These are phyloP conservation scores for Anaspis maculata DNA, from an alignment of 2,888 invertebrate species.

Conservation along the genomic window DNA sequence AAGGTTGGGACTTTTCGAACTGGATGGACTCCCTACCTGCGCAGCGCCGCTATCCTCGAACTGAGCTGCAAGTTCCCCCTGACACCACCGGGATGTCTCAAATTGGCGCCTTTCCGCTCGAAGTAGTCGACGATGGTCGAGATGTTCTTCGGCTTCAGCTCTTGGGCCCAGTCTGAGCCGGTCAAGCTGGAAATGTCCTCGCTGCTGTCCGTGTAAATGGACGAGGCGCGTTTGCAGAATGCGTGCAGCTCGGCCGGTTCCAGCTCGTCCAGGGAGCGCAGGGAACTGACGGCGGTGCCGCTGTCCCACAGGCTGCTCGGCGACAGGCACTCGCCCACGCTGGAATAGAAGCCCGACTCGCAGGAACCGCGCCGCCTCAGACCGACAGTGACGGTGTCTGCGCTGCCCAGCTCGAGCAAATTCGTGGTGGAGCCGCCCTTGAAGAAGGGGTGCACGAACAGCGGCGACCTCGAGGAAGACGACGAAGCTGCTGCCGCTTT, in stretches of 20 bases:
- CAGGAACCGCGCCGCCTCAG: constrained; percentile 73
- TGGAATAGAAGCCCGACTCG: constrained; percentile 85
- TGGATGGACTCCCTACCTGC: no score
- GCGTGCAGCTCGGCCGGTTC: constrained; percentile 51
- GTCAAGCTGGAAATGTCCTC: constrained; percentile 77
- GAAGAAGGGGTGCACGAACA: constrained; percentile 50
- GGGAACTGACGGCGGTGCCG: constrained; percentile 49
- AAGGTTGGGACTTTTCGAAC: no score
- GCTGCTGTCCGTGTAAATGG: constrained; percentile 80
- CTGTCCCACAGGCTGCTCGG: constrained; percentile 47
- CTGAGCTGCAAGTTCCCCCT: constrained; percentile 36
- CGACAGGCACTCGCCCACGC: constrained; percentile 54
- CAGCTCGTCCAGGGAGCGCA: constrained; percentile 53
- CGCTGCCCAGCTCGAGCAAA: constrained; percentile 32
- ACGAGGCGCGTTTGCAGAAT: constrained; percentile 60
- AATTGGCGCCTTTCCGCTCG: constrained; percentile 63
- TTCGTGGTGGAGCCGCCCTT: constrained; percentile 39
- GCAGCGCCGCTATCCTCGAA: constrained; percentile 36
- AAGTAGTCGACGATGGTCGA: constrained; percentile 84
- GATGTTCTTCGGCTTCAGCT: constrained; percentile 54
- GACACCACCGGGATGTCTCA: constrained; percentile 44
- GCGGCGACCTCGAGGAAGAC: constrained; percentile 37
- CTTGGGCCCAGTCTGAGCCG: constrained; percentile 65
- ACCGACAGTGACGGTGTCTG: constrained; percentile 21
- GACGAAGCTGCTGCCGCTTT: constrained; percentile 23